These are phyloP conservation scores for Falco cherrug DNA, from an alignment of 2,797 vertebrate genomes.

Conservation along the genomic window DNA sequence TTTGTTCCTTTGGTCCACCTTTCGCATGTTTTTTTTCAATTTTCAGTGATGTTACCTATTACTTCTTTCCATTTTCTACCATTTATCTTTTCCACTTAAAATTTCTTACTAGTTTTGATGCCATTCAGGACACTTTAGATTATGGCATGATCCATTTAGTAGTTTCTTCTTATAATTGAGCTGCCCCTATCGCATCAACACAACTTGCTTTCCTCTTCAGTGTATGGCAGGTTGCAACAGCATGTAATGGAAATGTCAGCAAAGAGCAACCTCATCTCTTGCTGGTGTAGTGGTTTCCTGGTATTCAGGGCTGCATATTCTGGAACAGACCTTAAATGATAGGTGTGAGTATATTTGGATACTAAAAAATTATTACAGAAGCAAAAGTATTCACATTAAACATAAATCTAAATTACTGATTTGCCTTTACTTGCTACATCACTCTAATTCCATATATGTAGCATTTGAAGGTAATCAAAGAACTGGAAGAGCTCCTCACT, in stretches of 20 bases:
- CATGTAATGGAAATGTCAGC: not conserved
- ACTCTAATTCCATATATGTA: not conserved
- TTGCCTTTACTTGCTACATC: not conserved
- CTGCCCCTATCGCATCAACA: not conserved
- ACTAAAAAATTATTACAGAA: not conserved
- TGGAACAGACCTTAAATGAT: not conserved
- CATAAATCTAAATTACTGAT: not conserved
- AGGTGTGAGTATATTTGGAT: not conserved
- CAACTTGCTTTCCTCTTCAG: not conserved
- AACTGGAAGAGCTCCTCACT: not conserved
- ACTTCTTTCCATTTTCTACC: not conserved
- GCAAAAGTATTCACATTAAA: not conserved
- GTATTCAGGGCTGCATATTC: not conserved
- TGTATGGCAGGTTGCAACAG: not conserved
- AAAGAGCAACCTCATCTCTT: not conserved
- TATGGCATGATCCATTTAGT: not conserved
- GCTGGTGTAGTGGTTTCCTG: too few relatives aligned
- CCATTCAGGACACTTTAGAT: not conserved
- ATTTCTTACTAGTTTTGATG: not conserved
- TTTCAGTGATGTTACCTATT: not conserved
- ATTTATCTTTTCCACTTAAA: not conserved
- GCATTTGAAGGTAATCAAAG: not conserved
- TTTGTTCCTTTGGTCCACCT: not conserved
- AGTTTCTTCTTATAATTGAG: not conserved
- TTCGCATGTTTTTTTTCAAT: not conserved